Evolutionary conservation across 2,797 vertebrate genomes (phyloP).

Genomic region (Apogon talboti): DNA sequence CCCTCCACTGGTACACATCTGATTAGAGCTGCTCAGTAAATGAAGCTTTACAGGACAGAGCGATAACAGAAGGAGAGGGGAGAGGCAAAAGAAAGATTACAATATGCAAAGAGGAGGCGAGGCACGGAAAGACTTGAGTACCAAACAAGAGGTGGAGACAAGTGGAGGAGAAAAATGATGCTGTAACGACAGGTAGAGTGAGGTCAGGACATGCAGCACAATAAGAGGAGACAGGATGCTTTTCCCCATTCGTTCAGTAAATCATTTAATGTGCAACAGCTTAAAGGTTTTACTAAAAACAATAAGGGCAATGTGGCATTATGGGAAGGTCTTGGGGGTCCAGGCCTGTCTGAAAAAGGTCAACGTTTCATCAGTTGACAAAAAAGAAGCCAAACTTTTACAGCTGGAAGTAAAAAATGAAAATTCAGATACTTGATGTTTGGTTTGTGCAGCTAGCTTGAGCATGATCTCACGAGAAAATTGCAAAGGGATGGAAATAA

Average conservation of each 20-base stretch:
- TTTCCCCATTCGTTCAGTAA: background rate
- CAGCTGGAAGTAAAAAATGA: too few species aligned
- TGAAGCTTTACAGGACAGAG: conserved; percentile 70
- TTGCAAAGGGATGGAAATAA: too few species aligned
- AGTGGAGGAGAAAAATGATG: conserved; percentile 25
- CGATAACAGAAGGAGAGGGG: conserved; percentile 59
- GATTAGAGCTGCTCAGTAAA: conserved; percentile 75
- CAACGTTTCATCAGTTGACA: too few species aligned
- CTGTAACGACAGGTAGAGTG: conserved; percentile 1
- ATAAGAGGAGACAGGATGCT: too few species aligned
- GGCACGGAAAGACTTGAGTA: conserved; percentile 20
- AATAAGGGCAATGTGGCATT: too few species aligned
- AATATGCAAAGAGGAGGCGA: conserved; percentile 61
- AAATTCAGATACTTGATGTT: too few species aligned
- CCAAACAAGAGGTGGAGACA: conserved; percentile 28
- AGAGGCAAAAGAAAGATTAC: conserved; percentile 48
- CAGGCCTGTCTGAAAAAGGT: too few species aligned
- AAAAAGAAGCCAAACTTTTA: too few species aligned
- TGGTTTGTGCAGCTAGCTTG: too few species aligned
- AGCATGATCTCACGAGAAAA: too few species aligned
- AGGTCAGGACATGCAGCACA: background rate
- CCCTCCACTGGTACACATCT: conserved; percentile 73
- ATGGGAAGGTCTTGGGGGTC: too few species aligned
- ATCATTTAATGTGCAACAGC: background rate
- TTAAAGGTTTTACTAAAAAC: too few species aligned